These are phyloP conservation scores for Scolopax rusticola DNA, from an alignment of 2,797 vertebrate species.

Conservation along the genomic window DNA sequence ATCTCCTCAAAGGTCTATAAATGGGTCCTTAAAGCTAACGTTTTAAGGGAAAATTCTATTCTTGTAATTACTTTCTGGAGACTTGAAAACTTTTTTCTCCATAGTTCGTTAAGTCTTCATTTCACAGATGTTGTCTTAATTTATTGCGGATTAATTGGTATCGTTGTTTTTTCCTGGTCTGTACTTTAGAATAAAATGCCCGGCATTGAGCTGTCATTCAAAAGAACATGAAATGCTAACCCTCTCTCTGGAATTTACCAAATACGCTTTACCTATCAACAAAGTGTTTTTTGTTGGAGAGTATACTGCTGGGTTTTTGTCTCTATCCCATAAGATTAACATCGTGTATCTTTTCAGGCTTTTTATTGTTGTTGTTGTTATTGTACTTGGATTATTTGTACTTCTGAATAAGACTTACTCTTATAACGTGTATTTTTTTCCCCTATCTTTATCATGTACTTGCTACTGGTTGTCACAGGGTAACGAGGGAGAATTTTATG, in stretches of 20 bases:
- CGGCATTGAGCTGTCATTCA: neutral
- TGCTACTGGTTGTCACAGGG: neutral
- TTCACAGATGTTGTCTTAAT: neutral
- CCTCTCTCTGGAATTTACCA: neutral
- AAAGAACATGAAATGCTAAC: neutral
- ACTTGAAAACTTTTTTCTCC: neutral
- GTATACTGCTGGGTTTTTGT: rapidly evolving
- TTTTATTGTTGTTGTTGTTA: neutral
- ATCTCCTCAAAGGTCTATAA: neutral
- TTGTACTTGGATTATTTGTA: neutral
- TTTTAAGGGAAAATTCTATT: neutral
- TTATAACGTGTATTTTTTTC: neutral
- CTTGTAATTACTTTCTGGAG: neutral
- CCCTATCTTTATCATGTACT: neutral
- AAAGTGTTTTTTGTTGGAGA: neutral
- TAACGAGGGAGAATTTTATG: neutral
- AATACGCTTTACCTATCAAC: neutral
- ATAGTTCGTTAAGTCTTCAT: neutral
- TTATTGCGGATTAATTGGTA: neutral
- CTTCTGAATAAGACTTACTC: neutral
- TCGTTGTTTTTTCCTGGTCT: neutral
- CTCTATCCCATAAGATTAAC: neutral
- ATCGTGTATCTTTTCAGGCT: neutral
- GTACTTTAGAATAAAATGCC: neutral
- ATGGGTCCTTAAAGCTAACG: neutral